These are phyloP conservation scores for Meteorus cinctellus DNA, from an alignment of 2,888 invertebrate genomes.

Conservation along the genomic window DNA sequence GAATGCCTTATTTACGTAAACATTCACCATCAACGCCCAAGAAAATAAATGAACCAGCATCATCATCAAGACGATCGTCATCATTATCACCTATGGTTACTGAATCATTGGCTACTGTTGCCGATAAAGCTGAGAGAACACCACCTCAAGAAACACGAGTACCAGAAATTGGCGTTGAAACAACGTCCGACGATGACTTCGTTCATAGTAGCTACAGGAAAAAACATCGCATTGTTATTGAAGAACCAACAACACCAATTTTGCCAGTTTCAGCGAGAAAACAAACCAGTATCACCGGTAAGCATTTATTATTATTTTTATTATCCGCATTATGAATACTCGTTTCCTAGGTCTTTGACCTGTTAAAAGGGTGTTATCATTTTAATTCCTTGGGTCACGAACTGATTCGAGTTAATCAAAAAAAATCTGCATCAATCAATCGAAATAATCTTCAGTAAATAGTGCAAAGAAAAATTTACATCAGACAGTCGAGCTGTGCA, in stretches of 20 bases:
- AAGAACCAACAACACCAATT: slow-evolving; percentile 64
- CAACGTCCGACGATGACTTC: slow-evolving; percentile 49
- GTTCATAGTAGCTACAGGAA: slow-evolving; percentile 49
- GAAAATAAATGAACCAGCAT: slow-evolving; percentile 50
- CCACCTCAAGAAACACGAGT: slow-evolving; percentile 68
- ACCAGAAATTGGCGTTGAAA: slow-evolving; percentile 63
- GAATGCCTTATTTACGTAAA: slow-evolving; percentile 69
- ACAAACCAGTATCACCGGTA: slow-evolving; percentile 68
- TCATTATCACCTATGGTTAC: slow-evolving; percentile 27
- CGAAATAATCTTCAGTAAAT: too few species aligned
- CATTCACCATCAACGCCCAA: slow-evolving; percentile 63
- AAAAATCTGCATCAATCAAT: background rate
- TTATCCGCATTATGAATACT: slow-evolving; percentile 6
- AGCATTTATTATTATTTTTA: slow-evolving; percentile 24
- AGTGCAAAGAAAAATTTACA: too few species aligned
- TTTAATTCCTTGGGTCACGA: too few species aligned
- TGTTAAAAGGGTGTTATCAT: too few species aligned
- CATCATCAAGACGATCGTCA: slow-evolving; percentile 27
- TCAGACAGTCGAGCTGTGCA: too few species aligned
- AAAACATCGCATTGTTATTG: slow-evolving; percentile 51
- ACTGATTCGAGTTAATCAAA: slow-evolving; percentile 15
- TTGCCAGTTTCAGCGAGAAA: slow-evolving; percentile 56
- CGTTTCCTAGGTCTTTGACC: too few species aligned
- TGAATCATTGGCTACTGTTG: background rate
- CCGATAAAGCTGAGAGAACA: slow-evolving; percentile 62